Conservation (phyloP, 2,888 invertebrate species). For the Chironomus tentans region DNA sequence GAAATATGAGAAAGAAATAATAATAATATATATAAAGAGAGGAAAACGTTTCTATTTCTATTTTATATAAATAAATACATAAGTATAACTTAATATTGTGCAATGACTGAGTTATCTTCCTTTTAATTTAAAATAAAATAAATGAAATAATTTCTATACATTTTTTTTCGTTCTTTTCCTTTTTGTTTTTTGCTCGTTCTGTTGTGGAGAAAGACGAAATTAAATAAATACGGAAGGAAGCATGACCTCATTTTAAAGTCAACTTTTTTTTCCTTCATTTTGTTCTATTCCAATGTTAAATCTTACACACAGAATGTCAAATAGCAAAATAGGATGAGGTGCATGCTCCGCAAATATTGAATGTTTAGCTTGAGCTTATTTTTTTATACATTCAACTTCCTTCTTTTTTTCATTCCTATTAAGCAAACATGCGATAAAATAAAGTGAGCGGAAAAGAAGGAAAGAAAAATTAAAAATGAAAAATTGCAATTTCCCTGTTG, state of each 20-base stretch:
- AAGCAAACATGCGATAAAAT: not conserved
- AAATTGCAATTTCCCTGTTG: constrained; percentile 14
- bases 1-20: not conserved
- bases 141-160: too few species aligned
- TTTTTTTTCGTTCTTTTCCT: too few species aligned
- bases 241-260: not conserved
- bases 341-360: not conserved
- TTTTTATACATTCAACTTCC: not conserved
- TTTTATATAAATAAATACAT: not conserved
- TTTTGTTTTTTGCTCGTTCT: not conserved
- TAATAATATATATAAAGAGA: not conserved
- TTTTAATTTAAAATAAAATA: too few species aligned
- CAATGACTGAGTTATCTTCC: not conserved
- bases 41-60: not conserved
- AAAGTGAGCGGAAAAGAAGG: not conserved
- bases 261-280: not conserved
- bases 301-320: not conserved
- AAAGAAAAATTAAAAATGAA: constrained; percentile 8
- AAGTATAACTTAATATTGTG: not conserved
- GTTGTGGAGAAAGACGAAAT: not conserved
- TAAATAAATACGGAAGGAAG: not conserved
- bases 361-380: too few species aligned
- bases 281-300: not conserved
- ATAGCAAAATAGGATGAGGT: not conserved
- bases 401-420: not conserved